Base-by-base conservation (phyloP, 1,140 invertebrate genomes). In the Eueides isabella region DNA sequence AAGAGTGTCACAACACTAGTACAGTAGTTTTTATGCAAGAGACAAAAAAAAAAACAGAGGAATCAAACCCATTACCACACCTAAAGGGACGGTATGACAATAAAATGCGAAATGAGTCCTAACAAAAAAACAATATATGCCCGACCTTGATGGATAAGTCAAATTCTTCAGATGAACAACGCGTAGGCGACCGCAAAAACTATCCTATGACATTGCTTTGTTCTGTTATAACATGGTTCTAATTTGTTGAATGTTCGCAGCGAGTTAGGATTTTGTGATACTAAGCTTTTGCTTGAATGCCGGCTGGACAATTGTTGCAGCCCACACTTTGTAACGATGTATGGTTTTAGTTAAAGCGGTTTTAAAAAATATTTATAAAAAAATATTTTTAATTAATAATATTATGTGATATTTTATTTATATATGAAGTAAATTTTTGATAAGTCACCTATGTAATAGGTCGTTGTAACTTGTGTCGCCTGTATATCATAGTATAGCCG, bases 141-240 rank as follows among this genome's bases (percentile, higher is more conserved):
- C 26, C 80, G 86, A 91, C 91, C 91, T 92, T 91, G 87, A 78
- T 61, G 71, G 80, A 83, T 87, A 90, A 91, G 88, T 89, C 88
- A 87, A 91, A 91, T 90, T 87, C 89, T 90, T 90, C 82, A 76
- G 87, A 92, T 89, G 85, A 83, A 85, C 81, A 73, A 79, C 73
- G 87, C 80, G 91, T 92, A 86, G 91, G 91, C 85, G 88, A 85
- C 75, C 84, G 88, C 91, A 92, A 92, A 92, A 92, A 92, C 89
- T 92, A 85, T 92, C 89, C 88, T 91, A 91, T 91, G 89, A 91
- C 89, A 91, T 91, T 92, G 91, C 80, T 70, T 71, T 69, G 72
- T 30, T 72, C 85, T 81, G 72, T 7, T 77, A 11, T 28, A 31
- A 89, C 85, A 92, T 62, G 71, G 87, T 91, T 84, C 85, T 84